Base-by-base conservation (phyloP, 2,113 vertebrate species). In the Cavia porcellus region DNA sequence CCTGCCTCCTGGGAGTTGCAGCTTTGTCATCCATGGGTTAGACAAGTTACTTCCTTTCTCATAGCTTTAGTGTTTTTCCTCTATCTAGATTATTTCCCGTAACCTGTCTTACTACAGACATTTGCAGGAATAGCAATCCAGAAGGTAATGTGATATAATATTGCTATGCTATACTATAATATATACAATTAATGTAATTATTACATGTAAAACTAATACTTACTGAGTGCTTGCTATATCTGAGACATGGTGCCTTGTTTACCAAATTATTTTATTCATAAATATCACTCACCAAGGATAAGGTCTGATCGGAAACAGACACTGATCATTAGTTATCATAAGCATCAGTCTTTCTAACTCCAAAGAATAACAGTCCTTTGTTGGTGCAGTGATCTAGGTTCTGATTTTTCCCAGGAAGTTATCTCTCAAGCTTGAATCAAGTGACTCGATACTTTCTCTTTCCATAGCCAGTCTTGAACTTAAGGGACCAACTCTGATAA, bases 251-350 rank as follows among this genome's bases (percentile, higher is more conserved):
- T 83, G 2, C 24, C 52, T 80, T 80, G 47, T 32, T 52, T 52
- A 35, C 52, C 28, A 52, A 86, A 20, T 90, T 92, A 95, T 52
- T 80, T 90, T 62, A 92, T 47, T 90, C 87, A 88, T 82, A 85
- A 90, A 57, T 92, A 14, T 86, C 62, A 77, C 70, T 59, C 32
- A 77, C 28, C 30, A 57, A 59, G 47, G n/a, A 10, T 15, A 70
- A 74, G 3, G 12, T 47, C 35, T 66, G 75, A 42, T 20, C 70
- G 4, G 24, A 38, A 77, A 25, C 24, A 64, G 35, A 35, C 19
- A 11, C 68, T 85, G 50, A 20, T 38, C 38, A 25, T 68, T 42
- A 10, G 50, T 75, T 22, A 38, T 42, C 17, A 17, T 90, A 28
- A 14, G n/a, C 10, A 5, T 64, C 20, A 28, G 13, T 38, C 66